A percentile compares a stretch with the other conserved stretches of the same genome.
Conservation (phyloP, 2,888 invertebrate genomes). For the Diabrotica balteata region DNA sequence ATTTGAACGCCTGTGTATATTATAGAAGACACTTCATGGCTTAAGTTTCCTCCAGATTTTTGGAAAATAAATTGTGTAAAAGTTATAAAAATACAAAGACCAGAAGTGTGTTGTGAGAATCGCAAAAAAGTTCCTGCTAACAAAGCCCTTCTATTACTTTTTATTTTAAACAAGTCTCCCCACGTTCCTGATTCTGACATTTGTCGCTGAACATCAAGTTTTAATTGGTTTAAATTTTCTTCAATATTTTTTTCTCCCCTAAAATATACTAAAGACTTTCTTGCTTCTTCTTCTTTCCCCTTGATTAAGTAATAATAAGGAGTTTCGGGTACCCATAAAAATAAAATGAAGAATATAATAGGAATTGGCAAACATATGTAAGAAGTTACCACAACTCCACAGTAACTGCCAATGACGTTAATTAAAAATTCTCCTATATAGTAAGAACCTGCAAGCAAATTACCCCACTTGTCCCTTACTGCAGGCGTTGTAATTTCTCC, state of each 20-base stretch:
- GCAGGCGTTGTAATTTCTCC: not conserved
- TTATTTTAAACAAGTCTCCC: not conserved
- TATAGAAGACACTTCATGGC: not conserved
- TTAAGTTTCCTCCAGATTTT: not conserved
- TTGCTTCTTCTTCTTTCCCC: not conserved
- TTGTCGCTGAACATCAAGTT: not conserved
- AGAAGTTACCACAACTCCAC: not conserved
- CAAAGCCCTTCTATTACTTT: not conserved
- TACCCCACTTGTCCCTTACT: not conserved
- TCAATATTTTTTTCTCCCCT: not conserved
- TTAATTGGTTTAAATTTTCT: not conserved
- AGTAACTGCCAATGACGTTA: not conserved
- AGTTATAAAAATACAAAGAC: not conserved
- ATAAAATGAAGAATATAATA: not conserved
- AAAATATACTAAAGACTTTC: not conserved
- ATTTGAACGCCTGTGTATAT: not conserved
- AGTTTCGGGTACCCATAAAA: not conserved
- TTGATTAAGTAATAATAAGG: not conserved
- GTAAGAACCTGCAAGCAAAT: not conserved
- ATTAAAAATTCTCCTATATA: not conserved
- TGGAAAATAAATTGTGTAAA: not conserved
- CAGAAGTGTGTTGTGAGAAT: not conserved
- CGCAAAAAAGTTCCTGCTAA: not conserved
- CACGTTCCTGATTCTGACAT: conserved; percentile 1
- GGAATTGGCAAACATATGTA: not conserved